Conservation (phyloP, 2,797 vertebrate species). For the Caiman crocodilus region DNA sequence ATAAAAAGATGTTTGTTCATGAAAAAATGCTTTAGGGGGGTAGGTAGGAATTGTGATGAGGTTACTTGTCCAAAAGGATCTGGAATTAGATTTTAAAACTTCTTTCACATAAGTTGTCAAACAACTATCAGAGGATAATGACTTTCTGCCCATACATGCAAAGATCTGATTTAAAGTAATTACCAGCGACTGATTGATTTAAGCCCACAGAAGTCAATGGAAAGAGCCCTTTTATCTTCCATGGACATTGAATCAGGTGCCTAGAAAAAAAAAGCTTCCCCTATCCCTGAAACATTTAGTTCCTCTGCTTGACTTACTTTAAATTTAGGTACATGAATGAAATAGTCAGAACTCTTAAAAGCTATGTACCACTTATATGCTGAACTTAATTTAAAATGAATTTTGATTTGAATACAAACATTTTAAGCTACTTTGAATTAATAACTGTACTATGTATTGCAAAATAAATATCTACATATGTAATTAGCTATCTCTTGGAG, state of each 20-base stretch:
- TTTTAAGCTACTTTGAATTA: slow-evolving; percentile 24
- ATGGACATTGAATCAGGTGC: slow-evolving; percentile 4
- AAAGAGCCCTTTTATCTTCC: slow-evolving; percentile 12
- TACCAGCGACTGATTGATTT: not conserved
- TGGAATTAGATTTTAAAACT: slow-evolving; percentile 6
- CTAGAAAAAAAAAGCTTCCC: slow-evolving; percentile 1
- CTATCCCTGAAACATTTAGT: not conserved
- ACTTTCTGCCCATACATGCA: slow-evolving; percentile 5
- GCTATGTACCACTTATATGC: not conserved
- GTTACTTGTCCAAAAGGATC: slow-evolving; percentile 11
- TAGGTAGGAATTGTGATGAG: not conserved
- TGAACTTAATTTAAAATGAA: not conserved
- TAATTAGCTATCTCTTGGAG: slow-evolving; percentile 6
- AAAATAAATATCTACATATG: slow-evolving; percentile 9
- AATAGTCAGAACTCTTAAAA: not conserved
- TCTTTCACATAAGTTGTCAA: not conserved
- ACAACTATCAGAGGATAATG: not conserved
- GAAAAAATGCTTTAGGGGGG: not conserved
- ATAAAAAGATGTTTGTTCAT: not conserved
- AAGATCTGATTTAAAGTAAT: slow-evolving; percentile 10
- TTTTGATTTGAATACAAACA: not conserved
- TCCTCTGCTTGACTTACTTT: not conserved
- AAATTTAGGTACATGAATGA: not conserved
- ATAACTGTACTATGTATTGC: not conserved
- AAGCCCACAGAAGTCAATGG: slow-evolving; percentile 20